Evolutionary conservation across 2,797 vertebrate genomes (phyloP).

Genomic region (Cercopithecus neglectus): DNA sequence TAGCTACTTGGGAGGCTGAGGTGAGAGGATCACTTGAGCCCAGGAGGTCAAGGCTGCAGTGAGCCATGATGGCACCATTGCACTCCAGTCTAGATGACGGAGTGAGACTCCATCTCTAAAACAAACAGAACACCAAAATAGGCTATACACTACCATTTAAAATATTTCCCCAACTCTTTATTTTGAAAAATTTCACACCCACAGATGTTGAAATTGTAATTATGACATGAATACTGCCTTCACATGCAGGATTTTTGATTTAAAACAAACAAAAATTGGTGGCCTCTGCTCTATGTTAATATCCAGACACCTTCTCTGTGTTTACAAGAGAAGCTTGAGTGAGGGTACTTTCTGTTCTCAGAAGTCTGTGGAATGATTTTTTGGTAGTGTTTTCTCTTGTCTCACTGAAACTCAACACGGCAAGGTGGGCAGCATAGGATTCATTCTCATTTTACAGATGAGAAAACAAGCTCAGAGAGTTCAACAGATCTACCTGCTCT

Average conservation of each 20-base stretch:
- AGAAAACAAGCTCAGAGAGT: conserved; percentile 35
- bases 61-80: too few relatives aligned
- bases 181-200: conserved; percentile 45
- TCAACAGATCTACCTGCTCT: not conserved
- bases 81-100: not conserved
- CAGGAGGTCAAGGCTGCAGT: not conserved
- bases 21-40: not conserved
- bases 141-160: not conserved
- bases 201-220: conserved; percentile 42
- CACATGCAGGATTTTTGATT: not conserved
- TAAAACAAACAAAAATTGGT: not conserved
- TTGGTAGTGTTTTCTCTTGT: not conserved
- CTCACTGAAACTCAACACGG: not conserved
- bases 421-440: not conserved
- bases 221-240: conserved; percentile 30
- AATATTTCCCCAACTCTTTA: conserved; percentile 18
- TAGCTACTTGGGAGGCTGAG: not conserved
- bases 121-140: not conserved
- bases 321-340: not conserved
- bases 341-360: not conserved
- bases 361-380: not conserved
- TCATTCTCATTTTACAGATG: conserved; percentile 54
- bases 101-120: not conserved
- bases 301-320: not conserved
- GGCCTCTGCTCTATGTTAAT: not conserved